Evolutionary conservation across 1,140 invertebrate species (phyloP).

Genomic region (Condylostylus longicornis): DNA sequence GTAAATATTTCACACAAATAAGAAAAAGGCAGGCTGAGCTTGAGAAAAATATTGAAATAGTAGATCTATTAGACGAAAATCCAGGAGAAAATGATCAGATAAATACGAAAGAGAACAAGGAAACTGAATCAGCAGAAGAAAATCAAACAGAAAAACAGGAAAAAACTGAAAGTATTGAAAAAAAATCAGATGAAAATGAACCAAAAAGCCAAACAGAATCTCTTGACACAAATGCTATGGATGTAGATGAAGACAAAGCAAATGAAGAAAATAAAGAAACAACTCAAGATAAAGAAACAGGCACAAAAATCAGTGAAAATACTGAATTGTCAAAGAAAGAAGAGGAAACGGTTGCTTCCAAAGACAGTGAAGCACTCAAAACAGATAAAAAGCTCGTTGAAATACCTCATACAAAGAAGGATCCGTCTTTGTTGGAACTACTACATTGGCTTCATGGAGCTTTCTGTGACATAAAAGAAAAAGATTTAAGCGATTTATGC

Average conservation of each 20-base stretch:
- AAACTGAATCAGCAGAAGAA: constrained; percentile 8
- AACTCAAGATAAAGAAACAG: constrained; percentile 11
- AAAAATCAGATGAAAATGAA: background rate
- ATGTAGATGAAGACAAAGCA: constrained; percentile 10
- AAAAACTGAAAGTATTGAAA: background rate
- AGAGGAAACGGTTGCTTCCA: background rate
- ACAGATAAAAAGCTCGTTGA: constrained; percentile 7
- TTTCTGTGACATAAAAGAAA: constrained; percentile 19
- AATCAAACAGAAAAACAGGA: constrained; percentile 8
- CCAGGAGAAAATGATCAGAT: constrained; percentile 5
- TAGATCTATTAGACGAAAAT: constrained; percentile 24
- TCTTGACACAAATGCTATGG: constrained; percentile 1
- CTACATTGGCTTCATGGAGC: constrained; percentile 38
- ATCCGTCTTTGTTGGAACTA: constrained; percentile 27
- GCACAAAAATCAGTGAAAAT: constrained; percentile 14
- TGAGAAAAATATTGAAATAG: constrained; percentile 21
- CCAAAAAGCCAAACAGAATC: too few relatives aligned
- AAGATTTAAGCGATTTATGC: constrained; percentile 35
- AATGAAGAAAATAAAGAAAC: constrained; percentile 9
- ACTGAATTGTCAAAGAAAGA: background rate
- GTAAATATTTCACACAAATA: constrained; percentile 21
- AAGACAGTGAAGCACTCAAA: background rate
- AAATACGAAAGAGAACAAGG: constrained; percentile 1
- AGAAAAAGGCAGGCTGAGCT: constrained; percentile 11
- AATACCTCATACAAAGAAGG: constrained; percentile 10